Evolutionary conservation across 92 coral and sea anemone genomes (phyloP).

Genomic region (Siderastrea siderea): DNA sequence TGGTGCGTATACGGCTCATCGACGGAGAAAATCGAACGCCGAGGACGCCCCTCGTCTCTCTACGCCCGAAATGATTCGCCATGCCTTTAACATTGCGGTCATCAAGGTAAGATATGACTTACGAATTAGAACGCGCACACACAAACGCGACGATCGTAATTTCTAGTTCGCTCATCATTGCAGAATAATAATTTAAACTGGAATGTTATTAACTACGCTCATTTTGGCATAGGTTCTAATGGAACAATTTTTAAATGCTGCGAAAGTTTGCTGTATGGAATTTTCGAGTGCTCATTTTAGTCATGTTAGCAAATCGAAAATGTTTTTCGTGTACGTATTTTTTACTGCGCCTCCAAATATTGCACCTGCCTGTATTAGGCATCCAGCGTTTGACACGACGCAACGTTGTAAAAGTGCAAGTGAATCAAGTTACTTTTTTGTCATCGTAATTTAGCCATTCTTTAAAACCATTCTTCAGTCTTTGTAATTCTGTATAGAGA

Average conservation of each 20-base stretch:
- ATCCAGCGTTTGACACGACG: not conserved
- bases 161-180: not conserved
- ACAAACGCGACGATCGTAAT: not conserved
- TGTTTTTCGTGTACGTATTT: not conserved
- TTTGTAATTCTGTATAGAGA: not conserved
- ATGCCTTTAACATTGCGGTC: conserved; percentile 69
- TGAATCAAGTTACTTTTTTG: not conserved
- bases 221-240: not conserved
- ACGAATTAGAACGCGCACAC: not conserved
- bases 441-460: not conserved
- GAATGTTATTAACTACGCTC: not conserved
- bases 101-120: conserved; percentile 58
- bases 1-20: conserved; percentile 37
- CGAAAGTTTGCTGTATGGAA: not conserved
- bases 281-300: not conserved
- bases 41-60: conserved; percentile 58
- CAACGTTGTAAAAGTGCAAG: not conserved
- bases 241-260: not conserved
- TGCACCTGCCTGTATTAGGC: conserved; percentile 14
- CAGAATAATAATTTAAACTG: not conserved
- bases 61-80: conserved; percentile 77
- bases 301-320: not conserved
- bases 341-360: not conserved
- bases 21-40: conserved; percentile 12
- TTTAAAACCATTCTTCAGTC: not conserved